Evolutionary conservation across 2,113 vertebrate species (phyloP).

Genomic region (Pyxicephalus adspersus): DNA sequence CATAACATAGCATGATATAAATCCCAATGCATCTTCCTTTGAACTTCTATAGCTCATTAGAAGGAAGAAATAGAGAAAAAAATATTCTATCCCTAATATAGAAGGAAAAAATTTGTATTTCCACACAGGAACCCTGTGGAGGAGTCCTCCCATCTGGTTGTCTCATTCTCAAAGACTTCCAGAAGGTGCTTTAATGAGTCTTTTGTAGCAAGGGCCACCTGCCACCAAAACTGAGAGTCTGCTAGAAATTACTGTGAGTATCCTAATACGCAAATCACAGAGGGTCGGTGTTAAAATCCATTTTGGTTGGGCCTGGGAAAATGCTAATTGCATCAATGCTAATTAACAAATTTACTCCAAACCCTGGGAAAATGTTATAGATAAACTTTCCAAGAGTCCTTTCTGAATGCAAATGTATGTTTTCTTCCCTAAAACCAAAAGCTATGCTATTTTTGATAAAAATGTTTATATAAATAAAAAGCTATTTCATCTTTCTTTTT

Average conservation of each 20-base stretch:
- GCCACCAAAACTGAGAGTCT: constrained; percentile 76
- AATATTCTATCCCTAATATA: constrained; percentile 68
- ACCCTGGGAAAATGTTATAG: constrained; percentile 37
- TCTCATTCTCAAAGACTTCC: constrained; percentile 75
- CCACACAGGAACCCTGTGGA: constrained; percentile 74
- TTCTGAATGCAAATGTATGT: constrained; percentile 9
- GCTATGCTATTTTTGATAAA: no score
- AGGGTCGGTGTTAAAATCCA: constrained; percentile 69
- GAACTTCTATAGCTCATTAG: constrained; percentile 72
- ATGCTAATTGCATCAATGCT: constrained; percentile 47
- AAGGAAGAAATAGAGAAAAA: constrained; percentile 66
- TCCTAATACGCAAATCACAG: constrained; percentile 66
- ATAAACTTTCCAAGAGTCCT: constrained; percentile 29
- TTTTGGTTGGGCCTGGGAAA: constrained; percentile 66
- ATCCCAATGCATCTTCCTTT: constrained; percentile 75
- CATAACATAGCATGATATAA: constrained; percentile 64
- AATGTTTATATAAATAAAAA: no score
- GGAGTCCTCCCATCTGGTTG: constrained; percentile 77
- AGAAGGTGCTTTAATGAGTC: constrained; percentile 82
- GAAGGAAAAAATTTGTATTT: constrained; percentile 74
- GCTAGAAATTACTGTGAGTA: constrained; percentile 72
- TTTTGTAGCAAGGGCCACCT: constrained; percentile 77
- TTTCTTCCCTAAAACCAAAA: no score
- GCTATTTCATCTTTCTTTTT: no score
- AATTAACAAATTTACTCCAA: constrained; percentile 45